phyloP scores from a whole-genome alignment of 2,113 vertebrate species.

The Mirza zaza region DNA sequence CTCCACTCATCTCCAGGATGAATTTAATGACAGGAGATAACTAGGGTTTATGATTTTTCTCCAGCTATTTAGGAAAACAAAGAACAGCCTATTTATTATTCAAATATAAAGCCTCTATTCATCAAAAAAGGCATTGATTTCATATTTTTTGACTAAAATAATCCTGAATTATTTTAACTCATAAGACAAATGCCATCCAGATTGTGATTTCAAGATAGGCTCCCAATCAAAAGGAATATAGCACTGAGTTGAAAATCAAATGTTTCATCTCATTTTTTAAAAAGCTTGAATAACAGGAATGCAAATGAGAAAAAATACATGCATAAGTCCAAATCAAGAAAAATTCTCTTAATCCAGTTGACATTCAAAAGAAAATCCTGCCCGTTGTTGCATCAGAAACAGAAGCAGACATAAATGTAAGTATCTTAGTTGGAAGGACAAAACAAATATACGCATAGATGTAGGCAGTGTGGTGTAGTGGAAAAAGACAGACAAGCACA shows the following conservation, averaged over 20 bases:
- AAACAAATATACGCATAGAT: not conserved
- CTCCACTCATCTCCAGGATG: constrained; percentile 19
- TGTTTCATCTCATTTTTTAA: not conserved
- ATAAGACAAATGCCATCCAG: constrained; percentile 61
- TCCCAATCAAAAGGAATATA: constrained; percentile 42
- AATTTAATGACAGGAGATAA: constrained; percentile 66
- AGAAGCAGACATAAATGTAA: constrained; percentile 5
- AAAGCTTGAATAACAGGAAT: constrained; percentile 8
- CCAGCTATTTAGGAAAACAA: constrained; percentile 69
- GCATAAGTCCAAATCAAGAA: constrained; percentile 3
- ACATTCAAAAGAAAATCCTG: constrained; percentile 12
- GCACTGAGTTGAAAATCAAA: constrained; percentile 53
- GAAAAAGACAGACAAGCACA: not conserved
- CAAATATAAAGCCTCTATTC: constrained; percentile 57
- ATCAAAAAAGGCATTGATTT: constrained; percentile 72
- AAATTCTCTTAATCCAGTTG: not conserved
- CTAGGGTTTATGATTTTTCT: constrained; percentile 50
- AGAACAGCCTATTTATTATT: constrained; percentile 68
- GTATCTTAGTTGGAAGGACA: not conserved
- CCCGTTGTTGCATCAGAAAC: not conserved
- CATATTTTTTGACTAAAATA: constrained; percentile 65
- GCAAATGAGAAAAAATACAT: constrained; percentile 37
- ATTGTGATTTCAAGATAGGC: constrained; percentile 65
- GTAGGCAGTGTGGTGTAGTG: fast-evolving
- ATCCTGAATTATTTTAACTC: constrained; percentile 66